Evolutionary conservation across 2,113 vertebrate species (phyloP).

Genomic region (Bagarius yarrelli): DNA sequence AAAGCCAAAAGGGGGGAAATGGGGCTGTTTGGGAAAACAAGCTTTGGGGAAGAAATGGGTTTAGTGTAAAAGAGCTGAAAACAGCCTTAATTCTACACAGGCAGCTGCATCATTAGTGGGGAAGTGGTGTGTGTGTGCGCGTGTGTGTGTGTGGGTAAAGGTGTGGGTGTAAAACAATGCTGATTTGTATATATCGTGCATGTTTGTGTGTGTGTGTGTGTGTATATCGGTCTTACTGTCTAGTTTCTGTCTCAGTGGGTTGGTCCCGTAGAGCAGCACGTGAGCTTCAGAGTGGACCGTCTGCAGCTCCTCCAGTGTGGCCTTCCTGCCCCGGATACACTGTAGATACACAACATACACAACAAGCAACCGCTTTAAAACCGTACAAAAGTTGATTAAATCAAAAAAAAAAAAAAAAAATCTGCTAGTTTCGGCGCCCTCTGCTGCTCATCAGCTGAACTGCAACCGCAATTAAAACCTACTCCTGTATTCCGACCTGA

Average conservation of each 20-base stretch:
- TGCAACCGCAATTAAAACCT: neutral
- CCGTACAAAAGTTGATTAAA: too few relatives aligned
- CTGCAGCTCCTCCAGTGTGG: slow-evolving; percentile 92
- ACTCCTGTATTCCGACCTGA: neutral
- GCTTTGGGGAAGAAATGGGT: slow-evolving; percentile 13
- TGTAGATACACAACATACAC: slow-evolving; percentile 50
- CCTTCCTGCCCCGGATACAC: slow-evolving; percentile 94
- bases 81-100: slow-evolving; percentile 14
- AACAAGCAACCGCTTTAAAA: neutral
- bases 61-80: slow-evolving; percentile 1
- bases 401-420: neutral
- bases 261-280: slow-evolving; percentile 91
- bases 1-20: slow-evolving; percentile 40
- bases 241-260: slow-evolving; percentile 93
- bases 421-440: neutral
- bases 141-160: neutral
- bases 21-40: slow-evolving; percentile 30
- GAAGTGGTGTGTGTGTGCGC: neutral
- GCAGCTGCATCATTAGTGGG: slow-evolving; percentile 2
- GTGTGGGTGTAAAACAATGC: too few relatives aligned
- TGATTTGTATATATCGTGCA: too few relatives aligned
- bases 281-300: slow-evolving; percentile 92
- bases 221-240: slow-evolving; percentile 80
- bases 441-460: neutral
- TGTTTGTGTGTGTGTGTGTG: slow-evolving; percentile 29